Percentiles rank a stretch among this genome's conserved stretches.
These are phyloP conservation scores for Drosophila atroscutellata DNA, from an alignment of 2,888 invertebrate species.

Conservation along the genomic window DNA sequence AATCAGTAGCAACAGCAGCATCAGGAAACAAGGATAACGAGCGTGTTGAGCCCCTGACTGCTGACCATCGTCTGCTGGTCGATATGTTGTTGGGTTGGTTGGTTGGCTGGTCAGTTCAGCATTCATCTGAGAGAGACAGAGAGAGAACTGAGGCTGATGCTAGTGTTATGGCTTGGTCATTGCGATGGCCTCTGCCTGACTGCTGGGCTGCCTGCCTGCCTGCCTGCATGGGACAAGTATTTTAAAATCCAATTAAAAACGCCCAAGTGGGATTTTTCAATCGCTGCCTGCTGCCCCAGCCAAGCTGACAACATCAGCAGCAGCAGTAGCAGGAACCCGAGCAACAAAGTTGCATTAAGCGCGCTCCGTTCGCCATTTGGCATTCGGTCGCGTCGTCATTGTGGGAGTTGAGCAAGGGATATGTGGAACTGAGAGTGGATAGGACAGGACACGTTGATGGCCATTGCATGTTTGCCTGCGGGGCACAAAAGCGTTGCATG, in stretches of 20 bases:
- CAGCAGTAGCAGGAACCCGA: constrained; percentile 39
- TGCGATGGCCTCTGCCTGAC: constrained; percentile 23
- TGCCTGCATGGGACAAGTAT: constrained; percentile 81
- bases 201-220: constrained; percentile 22
- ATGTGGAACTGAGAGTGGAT: constrained; percentile 36
- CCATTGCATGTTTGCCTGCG: constrained; percentile 80
- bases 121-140: constrained; percentile 8
- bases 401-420: constrained; percentile 5
- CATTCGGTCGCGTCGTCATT: constrained; percentile 53
- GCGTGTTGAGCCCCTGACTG: constrained; percentile 77
- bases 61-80: constrained; percentile 61
- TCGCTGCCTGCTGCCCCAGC: constrained; percentile 67
- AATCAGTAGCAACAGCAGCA: constrained; percentile 34
- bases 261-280: constrained; percentile 83
- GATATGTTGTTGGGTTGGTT: constrained; percentile 56
- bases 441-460: constrained; percentile 68
- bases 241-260: constrained; percentile 86
- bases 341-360: constrained; percentile 80
- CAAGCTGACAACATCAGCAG: constrained; percentile 46
- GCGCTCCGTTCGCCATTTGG: constrained; percentile 62
- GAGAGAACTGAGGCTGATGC: constrained; percentile 31
- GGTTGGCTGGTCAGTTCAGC: constrained; percentile 35
- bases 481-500: constrained; percentile 79
- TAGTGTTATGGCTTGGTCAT: constrained; percentile 64
- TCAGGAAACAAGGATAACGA: constrained; percentile 81